Conservation (phyloP, 2,888 invertebrate species). For the Oscheius sp. region DNA sequence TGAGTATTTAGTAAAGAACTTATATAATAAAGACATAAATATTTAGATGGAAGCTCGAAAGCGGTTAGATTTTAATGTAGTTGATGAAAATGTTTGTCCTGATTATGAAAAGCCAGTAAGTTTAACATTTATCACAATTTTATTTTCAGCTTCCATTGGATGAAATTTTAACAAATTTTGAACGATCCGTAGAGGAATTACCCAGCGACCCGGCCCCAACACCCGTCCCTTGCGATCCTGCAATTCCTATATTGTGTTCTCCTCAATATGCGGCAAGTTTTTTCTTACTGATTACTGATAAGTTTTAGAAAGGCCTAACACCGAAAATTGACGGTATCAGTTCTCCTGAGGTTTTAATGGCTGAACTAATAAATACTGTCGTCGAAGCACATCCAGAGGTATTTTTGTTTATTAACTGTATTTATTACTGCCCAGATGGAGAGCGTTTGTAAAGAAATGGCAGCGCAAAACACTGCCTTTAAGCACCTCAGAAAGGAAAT, state of each 20-base stretch:
- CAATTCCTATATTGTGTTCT: neutral
- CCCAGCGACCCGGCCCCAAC: neutral
- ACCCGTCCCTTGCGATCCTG: neutral
- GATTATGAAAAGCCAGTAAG: constrained; percentile 6
- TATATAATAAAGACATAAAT: too few species aligned
- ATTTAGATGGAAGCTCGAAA: constrained; percentile 20
- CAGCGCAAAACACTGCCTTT: neutral
- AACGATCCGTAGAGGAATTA: neutral
- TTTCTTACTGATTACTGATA: neutral
- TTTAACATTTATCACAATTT: neutral
- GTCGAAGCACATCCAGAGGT: constrained; percentile 4
- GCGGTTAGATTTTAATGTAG: neutral
- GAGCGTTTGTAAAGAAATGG: neutral
- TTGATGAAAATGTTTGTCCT: neutral
- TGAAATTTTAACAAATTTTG: neutral
- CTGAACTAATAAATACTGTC: neutral
- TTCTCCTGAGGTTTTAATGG: neutral
- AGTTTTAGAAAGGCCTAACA: neutral
- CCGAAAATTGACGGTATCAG: neutral
- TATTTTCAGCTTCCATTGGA: neutral
- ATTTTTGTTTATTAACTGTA: neutral
- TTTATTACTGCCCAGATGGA: neutral
- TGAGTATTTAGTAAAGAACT: neutral
- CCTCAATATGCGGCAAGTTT: neutral
- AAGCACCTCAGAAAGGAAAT: neutral